Evolutionary conservation across 2,113 vertebrate species (phyloP).

Genomic region (Mirza zaza): DNA sequence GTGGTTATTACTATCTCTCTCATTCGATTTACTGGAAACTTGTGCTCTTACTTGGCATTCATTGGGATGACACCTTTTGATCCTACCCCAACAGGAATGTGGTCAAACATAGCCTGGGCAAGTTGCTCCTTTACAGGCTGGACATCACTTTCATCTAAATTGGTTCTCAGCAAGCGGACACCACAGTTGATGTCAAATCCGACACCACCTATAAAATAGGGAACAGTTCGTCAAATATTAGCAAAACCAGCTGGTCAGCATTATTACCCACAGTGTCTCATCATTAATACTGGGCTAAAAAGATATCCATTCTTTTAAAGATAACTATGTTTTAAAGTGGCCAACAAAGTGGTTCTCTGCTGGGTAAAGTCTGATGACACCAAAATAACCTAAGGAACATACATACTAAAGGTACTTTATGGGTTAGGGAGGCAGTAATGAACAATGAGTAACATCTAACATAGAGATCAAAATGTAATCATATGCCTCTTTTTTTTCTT

Average conservation of each 20-base stretch:
- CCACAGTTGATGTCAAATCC: slow-evolving; percentile 99
- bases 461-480: not conserved
- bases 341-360: not conserved
- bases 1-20: not conserved
- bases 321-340: not conserved
- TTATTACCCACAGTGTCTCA: not conserved
- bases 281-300: not conserved
- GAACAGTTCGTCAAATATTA: not conserved
- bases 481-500: not conserved
- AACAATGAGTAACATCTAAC: not conserved
- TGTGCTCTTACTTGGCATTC: slow-evolving; percentile 93
- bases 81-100: slow-evolving; percentile 97
- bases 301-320: not conserved
- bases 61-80: slow-evolving; percentile 99
- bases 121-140: slow-evolving; percentile 99
- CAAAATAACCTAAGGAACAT: not conserved
- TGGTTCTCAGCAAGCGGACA: slow-evolving; percentile 95
- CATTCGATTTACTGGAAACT: not conserved
- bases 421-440: not conserved
- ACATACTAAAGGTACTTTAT: not conserved
- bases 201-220: slow-evolving; percentile 89
- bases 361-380: not conserved
- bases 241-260: not conserved
- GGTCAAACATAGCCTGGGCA: slow-evolving; percentile 97
- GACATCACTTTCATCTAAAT: slow-evolving; percentile 95